These are phyloP conservation scores for Osmerus mordax DNA, from an alignment of 2,113 vertebrate genomes.

Conservation along the genomic window DNA sequence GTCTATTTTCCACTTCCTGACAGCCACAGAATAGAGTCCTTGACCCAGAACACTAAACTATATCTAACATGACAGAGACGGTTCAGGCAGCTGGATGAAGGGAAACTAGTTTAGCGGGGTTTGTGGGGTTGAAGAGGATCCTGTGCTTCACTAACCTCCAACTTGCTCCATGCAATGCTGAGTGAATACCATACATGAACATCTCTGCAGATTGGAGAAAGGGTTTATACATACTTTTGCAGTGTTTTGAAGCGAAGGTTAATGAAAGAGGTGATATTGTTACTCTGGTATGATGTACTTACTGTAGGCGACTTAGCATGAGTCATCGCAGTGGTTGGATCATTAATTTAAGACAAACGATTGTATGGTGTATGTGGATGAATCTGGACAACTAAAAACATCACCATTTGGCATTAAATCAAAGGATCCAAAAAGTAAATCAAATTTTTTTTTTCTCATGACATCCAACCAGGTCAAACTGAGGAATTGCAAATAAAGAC, in stretches of 20 bases:
- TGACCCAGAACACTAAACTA: conserved; percentile 76
- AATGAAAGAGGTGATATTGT: background rate
- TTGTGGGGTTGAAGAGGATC: conserved; percentile 32
- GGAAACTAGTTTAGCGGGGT: conserved; percentile 43
- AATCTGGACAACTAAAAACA: background rate
- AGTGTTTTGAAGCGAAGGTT: background rate
- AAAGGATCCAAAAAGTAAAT: conserved; percentile 19
- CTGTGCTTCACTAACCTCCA: background rate
- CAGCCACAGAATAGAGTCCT: conserved; percentile 74
- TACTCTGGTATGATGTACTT: background rate
- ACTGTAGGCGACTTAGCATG: background rate
- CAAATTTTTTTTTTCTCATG: conserved; percentile 12
- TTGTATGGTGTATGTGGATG: background rate
- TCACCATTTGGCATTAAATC: conserved; percentile 19
- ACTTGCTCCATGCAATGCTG: background rate
- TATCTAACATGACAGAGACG: conserved; percentile 63
- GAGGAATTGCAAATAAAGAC: conserved; percentile 45
- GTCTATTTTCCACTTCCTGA: conserved; percentile 72
- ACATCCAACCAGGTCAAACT: background rate
- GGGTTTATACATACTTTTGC: background rate
- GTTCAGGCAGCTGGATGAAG: conserved; percentile 43
- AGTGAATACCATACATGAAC: background rate
- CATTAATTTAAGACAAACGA: background rate
- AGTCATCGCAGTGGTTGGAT: background rate
- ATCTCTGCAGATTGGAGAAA: no score